Evolutionary conservation across 2,113 vertebrate species (phyloP), one percentile per base, ranked within the genome.

Genomic region (Tauraco erythrolophus): DNA sequence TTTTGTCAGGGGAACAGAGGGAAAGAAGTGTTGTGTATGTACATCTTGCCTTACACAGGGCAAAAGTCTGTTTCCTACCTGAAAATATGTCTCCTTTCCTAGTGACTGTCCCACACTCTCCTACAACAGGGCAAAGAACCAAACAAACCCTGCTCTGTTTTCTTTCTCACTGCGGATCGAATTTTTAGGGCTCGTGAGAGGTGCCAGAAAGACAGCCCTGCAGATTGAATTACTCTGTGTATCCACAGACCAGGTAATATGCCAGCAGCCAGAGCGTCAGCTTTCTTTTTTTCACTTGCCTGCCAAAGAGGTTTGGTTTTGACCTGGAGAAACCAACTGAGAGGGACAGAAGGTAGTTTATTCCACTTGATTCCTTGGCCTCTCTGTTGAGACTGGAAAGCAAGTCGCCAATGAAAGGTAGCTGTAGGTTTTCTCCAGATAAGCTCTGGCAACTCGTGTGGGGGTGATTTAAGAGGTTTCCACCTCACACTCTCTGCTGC

Each of bases 321-420:
- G 87, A 94, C 79, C 87, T 22, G 58, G 87, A 91, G 74, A 88
- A 84, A 84, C 79, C 87, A 91, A 58, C 74, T 53, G 69, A 68
- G 80, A 85, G n/a, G 90, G 92, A 80, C 78, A 96, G 83, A 84
- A 68, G 64, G 83, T 30, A 71, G 57, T 37, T 94, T 96, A 94
- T 94, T 94, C n/a, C 64, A 39, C 30, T 53, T 76, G 86, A 58
- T 57, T 81, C 90, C 74, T 91, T 87, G 58, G 78, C 77, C 35
- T 62, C 82, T 53, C 69, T 91, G 78, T 65, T 71, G 68, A 66
- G 72, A 54, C 65, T 24, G 56, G 39, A 68, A 76, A 75, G 62
- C 41, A 80, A 80, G 31, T n/a, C 68, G 41, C 48, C 78, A 84
- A 27, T 10, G 72, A 77, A 84, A 72, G 64, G 90, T 68, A 77